These are phyloP conservation scores for Odontocolon sp. DNA, from an alignment of 2,888 invertebrate species.

Conservation along the genomic window DNA sequence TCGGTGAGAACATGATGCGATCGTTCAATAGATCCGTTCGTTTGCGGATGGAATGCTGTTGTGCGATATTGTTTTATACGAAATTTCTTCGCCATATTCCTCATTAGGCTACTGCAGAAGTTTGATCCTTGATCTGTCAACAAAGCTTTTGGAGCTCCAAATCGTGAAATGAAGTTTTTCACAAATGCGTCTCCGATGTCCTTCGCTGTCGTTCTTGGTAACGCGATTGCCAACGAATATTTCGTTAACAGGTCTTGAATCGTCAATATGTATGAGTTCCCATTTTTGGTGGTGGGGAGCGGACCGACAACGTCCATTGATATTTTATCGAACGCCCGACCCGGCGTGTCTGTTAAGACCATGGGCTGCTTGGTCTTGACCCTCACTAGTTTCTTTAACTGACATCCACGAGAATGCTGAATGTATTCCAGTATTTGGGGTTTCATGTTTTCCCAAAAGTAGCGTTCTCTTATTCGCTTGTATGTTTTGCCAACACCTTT, in stretches of 20 bases:
- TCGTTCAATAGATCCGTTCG: slow-evolving; percentile 44
- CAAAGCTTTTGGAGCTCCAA: slow-evolving; percentile 40
- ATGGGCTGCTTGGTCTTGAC: slow-evolving; percentile 51
- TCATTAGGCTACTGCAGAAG: slow-evolving; percentile 45
- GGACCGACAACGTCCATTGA: slow-evolving; percentile 44
- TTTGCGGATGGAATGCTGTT: slow-evolving; percentile 41
- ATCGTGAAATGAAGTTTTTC: slow-evolving; percentile 27
- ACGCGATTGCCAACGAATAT: slow-evolving; percentile 42
- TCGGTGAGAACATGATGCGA: slow-evolving; percentile 56
- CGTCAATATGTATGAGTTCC: slow-evolving; percentile 32
- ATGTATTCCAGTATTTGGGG: slow-evolving; percentile 39
- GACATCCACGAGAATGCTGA: slow-evolving; percentile 55
- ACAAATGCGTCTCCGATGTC: slow-evolving; percentile 37
- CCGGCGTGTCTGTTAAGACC: slow-evolving; percentile 48
- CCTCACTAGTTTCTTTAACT: slow-evolving; percentile 52
- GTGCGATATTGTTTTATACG: slow-evolving; percentile 28
- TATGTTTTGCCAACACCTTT: slow-evolving; percentile 56
- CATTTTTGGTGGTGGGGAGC: slow-evolving; percentile 4
- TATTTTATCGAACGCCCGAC: slow-evolving; percentile 35
- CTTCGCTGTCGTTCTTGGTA: neutral
- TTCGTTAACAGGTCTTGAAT: slow-evolving; percentile 50
- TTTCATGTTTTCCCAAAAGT: slow-evolving; percentile 58
- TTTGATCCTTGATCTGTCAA: slow-evolving; percentile 51
- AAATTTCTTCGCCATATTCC: slow-evolving; percentile 37
- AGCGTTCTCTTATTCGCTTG: slow-evolving; percentile 43